These are phyloP conservation scores for Eretmochelys imbricata DNA, from an alignment of 2,113 vertebrate species.

Conservation along the genomic window DNA sequence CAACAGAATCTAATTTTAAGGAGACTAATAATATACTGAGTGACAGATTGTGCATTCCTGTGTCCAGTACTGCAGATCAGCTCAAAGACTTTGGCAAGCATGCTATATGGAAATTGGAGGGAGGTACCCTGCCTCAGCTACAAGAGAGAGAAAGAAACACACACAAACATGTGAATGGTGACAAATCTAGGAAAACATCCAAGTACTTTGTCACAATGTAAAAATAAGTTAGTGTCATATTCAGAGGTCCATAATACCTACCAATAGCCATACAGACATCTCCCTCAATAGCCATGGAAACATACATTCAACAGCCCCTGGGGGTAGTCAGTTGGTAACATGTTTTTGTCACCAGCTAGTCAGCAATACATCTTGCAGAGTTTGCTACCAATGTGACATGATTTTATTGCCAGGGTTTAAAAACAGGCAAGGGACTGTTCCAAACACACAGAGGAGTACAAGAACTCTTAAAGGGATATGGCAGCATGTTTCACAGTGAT, in stretches of 20 bases:
- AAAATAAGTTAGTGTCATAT: background rate
- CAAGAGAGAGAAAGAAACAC: background rate
- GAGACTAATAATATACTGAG: background rate
- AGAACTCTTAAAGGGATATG: background rate
- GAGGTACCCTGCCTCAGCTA: background rate
- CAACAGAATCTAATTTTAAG: background rate
- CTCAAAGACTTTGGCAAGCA: background rate
- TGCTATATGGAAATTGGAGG: background rate
- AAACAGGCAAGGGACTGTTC: background rate
- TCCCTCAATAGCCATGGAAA: background rate
- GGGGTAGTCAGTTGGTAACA: background rate
- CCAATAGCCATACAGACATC: fast-evolving
- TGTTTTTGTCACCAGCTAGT: background rate
- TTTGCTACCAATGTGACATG: background rate
- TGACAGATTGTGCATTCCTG: background rate
- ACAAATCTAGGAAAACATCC: background rate
- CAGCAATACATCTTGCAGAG: background rate
- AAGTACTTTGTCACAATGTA: background rate
- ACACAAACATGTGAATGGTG: background rate
- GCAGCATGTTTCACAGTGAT: background rate
- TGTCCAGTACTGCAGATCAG: background rate
- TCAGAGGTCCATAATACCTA: background rate
- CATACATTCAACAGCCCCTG: background rate
- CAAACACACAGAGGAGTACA: background rate
- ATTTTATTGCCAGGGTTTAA: background rate